Evolutionary conservation across 2,888 invertebrate genomes (phyloP), one percentile per base, ranked within the genome.

Genomic region (Hirtodrosophila trivittata): DNA sequence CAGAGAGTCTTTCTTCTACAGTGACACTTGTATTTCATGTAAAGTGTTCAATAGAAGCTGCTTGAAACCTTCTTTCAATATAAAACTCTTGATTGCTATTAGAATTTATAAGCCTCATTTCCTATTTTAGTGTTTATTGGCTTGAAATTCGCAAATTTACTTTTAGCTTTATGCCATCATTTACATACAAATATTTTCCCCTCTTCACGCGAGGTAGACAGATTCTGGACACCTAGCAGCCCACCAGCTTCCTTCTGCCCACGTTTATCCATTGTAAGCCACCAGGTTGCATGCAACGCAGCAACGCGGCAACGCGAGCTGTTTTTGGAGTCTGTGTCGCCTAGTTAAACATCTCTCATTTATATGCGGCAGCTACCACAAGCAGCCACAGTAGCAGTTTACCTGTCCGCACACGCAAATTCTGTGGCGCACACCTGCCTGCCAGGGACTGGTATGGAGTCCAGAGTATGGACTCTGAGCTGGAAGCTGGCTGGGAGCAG

Each of bases 291-390:
- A 74, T 70, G 69, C 69, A 45, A 45, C 51, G 21, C 58, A 5
- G 21, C 33, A 21, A 28, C 38, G 32, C 46, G 18, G 18, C 37
- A 30, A 38, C 18, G 18, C 12, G 18, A 21, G 45, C 21, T 54
- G 65, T 35, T 35, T 70, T 65, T 55, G 66, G 66, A 57, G 64
- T 41, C 74, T 46, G 72, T 85, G 80, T 80, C 80, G 66, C 70
- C 77, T 80, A 87, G 82, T 82, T 82, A 82, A 87, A 77, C 83
- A 82, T 85, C 86, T 85, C 86, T 75, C 87, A 82, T 82, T 82
- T 82, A 82, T 87, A 82, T 82, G 86, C 84, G 66, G 49, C 64
- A 57, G 64, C 55, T 38, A 65, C 68, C 21, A 46, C 21, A 30
- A 57, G 66, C 70, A 64, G 71, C 51, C 39, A 66, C 80, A 59